These are phyloP conservation scores for Lineus longissimus DNA, from an alignment of 1,140 invertebrate species.

Conservation along the genomic window DNA sequence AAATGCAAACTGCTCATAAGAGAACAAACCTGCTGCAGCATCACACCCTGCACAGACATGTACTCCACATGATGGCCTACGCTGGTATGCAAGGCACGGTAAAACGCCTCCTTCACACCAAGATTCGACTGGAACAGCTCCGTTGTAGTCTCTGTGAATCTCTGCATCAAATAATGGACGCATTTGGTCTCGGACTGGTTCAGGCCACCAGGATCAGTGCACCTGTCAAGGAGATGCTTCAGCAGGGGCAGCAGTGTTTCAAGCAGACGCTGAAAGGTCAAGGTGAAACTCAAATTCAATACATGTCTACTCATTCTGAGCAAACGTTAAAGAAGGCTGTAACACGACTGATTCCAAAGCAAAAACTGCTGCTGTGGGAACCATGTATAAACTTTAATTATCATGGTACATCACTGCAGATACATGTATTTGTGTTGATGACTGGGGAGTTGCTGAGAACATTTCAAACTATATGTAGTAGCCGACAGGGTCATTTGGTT, in stretches of 20 bases:
- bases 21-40: background rate
- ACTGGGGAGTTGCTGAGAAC: too few relatives aligned
- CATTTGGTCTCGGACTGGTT: conserved; percentile 2
- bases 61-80: background rate
- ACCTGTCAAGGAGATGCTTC: background rate
- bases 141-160: background rate
- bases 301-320: too few relatives aligned
- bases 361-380: too few relatives aligned
- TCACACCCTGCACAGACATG: background rate
- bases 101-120: background rate
- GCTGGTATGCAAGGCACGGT: background rate
- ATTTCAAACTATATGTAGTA: too few relatives aligned
- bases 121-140: background rate
- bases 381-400: too few relatives aligned
- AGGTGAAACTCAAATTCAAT: background rate
- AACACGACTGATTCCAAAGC: too few relatives aligned
- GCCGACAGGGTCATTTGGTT: too few relatives aligned
- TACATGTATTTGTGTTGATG: too few relatives aligned
- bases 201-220: background rate
- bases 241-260: conserved; percentile 1
- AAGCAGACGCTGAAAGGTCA: background rate
- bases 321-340: too few relatives aligned
- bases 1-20: too few relatives aligned
- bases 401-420: too few relatives aligned
- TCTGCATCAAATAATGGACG: background rate